Conservation (phyloP, 2,888 invertebrate species). For the Acanthosepion lycidas region DNA sequence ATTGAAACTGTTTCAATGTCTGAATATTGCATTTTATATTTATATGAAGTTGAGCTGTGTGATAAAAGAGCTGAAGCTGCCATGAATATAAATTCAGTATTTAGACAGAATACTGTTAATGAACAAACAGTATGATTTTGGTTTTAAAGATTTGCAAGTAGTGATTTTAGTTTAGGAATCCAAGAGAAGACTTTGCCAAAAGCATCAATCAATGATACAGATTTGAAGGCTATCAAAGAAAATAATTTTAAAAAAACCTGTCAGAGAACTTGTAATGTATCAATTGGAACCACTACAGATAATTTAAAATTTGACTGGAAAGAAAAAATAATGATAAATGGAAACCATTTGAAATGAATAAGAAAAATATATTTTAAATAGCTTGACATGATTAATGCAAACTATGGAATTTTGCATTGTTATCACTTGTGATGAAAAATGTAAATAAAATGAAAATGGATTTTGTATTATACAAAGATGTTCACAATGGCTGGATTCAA, state of each 20-base stretch:
- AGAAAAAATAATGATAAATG: background rate
- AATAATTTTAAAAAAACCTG: background rate
- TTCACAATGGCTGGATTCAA: background rate
- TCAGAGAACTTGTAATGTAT: slow-evolving; percentile 13
- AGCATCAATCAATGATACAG: background rate
- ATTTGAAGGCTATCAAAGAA: background rate
- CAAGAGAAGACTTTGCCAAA: background rate
- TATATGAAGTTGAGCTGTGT: background rate
- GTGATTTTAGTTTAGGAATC: background rate
- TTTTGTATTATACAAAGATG: background rate
- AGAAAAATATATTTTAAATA: background rate
- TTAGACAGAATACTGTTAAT: background rate
- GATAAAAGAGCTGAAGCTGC: background rate
- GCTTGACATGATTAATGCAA: background rate
- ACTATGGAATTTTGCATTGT: background rate
- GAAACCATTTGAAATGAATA: background rate
- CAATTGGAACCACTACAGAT: background rate
- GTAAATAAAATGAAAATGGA: background rate
- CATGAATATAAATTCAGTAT: background rate
- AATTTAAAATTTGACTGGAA: background rate
- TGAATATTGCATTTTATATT: too few relatives aligned
- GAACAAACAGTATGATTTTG: background rate
- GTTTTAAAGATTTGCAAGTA: background rate
- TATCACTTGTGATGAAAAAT: background rate
- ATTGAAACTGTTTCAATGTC: too few relatives aligned